Evolutionary conservation across 2,797 vertebrate genomes (phyloP), one percentile per base, ranked within the genome.

Genomic region (Malurus leucopterus): DNA sequence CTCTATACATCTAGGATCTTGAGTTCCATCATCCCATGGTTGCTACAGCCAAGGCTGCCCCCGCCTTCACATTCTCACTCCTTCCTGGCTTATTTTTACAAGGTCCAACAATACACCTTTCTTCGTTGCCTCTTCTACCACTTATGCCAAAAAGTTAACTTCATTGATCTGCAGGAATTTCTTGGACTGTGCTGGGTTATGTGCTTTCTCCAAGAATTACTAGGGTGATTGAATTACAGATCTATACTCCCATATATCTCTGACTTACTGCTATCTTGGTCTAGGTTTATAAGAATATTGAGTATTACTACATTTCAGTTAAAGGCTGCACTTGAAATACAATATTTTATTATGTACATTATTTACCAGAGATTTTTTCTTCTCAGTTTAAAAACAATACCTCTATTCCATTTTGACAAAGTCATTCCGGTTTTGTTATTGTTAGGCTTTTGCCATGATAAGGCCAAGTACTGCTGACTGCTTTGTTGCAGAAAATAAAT

Each of bases 401-500:
- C 59, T 84, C 1, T 50, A 5, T 47, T 83, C 22, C 3, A 0
- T 59, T 82, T 91, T 54, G 13, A 26, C 26, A 18, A 40, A 57
- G 20, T 65, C 15, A 29, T 8, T 72, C 29, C 73, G 8, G 9
- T 63, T 61, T 80, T 77, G 36, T 57, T 7, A 9, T 63, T 73
- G 12, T 63, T 83, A 53, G 29, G 21, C 12, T 84, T 86, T 69
- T 67, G 49, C 24, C 10, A 3, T 30, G 32, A 6, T 73, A 46
- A 67, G 19, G 26, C n/a, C 38, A 50, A 53, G 9, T 69, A 34
- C 24, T 54, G 34, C 21, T 36, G 38, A 27, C 43, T 53, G 4
- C n/a, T 73, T 74, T 63, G 40, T 55, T 72, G n/a, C 13, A 84
- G 76, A 73, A 84, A 86, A 77, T 34, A 9, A 77, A 34, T 26